Percentiles rank a stretch among this genome's conserved stretches.
phyloP scores from a whole-genome alignment of 2,888 invertebrate species.

The Beris morrisii region DNA sequence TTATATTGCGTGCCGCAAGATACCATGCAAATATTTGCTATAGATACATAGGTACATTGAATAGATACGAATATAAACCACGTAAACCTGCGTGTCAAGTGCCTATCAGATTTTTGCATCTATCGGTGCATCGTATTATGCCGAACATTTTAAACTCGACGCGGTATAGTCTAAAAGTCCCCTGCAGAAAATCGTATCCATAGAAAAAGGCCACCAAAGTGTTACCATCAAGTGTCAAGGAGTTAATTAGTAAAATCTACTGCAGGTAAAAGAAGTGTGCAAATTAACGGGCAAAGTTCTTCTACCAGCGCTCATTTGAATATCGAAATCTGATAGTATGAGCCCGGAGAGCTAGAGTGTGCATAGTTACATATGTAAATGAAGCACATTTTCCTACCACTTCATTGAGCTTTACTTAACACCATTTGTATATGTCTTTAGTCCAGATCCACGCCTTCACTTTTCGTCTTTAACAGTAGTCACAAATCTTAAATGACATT shows the following conservation, averaged over 20 bases:
- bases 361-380: constrained; percentile 13
- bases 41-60: no score
- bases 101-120: not conserved
- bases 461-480: constrained; percentile 5
- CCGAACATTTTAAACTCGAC: not conserved
- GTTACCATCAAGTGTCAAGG: constrained; percentile 21
- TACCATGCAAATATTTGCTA: no score
- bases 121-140: not conserved
- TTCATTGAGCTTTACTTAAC: constrained; percentile 19
- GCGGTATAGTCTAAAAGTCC: not conserved
- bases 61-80: not conserved
- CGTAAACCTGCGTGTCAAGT: constrained; percentile 5
- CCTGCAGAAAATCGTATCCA: not conserved
- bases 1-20: no score
- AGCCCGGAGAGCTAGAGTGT: not conserved
- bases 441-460: constrained; percentile 12
- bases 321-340: constrained; percentile 27
- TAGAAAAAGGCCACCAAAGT: constrained; percentile 14
- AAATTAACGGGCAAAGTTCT: constrained; percentile 10
- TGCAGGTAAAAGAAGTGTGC: constrained; percentile 2
- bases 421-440: constrained; percentile 5
- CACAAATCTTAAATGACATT: constrained; percentile 26
- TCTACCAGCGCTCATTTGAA: constrained; percentile 24
- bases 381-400: constrained; percentile 20
- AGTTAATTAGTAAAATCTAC: constrained; percentile 24